These are phyloP conservation scores for Neodiprion pinetum DNA, from an alignment of 1,140 invertebrate genomes.

Conservation along the genomic window DNA sequence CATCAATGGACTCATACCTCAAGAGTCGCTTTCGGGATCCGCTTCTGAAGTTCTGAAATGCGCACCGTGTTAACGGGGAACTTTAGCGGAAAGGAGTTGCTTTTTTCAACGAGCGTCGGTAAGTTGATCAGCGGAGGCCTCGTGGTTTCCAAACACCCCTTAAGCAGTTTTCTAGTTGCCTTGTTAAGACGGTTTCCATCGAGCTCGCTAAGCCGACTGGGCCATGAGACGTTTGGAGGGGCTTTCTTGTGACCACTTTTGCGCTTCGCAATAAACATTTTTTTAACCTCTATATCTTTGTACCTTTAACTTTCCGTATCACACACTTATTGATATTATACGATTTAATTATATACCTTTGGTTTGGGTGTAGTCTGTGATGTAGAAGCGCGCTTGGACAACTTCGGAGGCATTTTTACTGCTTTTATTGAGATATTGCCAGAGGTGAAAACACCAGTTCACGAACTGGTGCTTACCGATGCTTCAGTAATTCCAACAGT, in stretches of 20 bases:
- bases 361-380: too few species aligned
- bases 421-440: too few species aligned
- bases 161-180: not conserved
- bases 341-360: too few species aligned
- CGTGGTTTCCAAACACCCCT: not conserved
- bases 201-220: not conserved
- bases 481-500: too few species aligned
- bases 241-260: not conserved
- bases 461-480: too few species aligned
- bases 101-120: constrained; percentile 32
- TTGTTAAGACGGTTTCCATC: not conserved
- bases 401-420: too few species aligned
- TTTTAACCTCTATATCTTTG: too few species aligned
- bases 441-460: too few species aligned
- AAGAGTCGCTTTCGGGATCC: constrained; percentile 27
- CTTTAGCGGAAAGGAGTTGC: constrained; percentile 35
- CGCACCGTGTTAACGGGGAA: constrained; percentile 38
- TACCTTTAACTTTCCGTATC: too few species aligned
- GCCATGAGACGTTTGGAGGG: not conserved
- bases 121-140: constrained; percentile 8
- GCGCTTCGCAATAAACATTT: too few species aligned
- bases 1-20: constrained; percentile 13
- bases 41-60: constrained; percentile 33
- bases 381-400: too few species aligned
- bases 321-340: too few species aligned